A percentile compares a stretch with the other conserved stretches of the same genome.
phyloP scores from a whole-genome alignment of 2,888 invertebrate genomes.

The Diaprepes abbreviatus region DNA sequence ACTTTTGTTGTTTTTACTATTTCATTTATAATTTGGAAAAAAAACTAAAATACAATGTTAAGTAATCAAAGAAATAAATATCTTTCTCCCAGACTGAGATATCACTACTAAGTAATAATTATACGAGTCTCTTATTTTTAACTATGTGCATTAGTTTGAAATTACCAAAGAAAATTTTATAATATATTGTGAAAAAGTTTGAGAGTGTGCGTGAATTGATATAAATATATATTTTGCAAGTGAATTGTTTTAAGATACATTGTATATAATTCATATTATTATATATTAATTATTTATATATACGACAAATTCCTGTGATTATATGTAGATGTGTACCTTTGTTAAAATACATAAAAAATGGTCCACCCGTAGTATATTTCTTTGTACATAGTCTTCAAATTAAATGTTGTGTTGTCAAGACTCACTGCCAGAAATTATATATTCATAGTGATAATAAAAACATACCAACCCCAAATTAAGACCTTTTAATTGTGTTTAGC shows the following conservation, averaged over 20 bases:
- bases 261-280: slow-evolving; percentile 13
- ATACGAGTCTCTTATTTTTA: not conserved
- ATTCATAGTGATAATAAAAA: slow-evolving; percentile 27
- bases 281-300: slow-evolving; percentile 27
- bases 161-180: slow-evolving; percentile 14
- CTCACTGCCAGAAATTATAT: slow-evolving; percentile 63
- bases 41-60: too few species aligned
- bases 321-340: slow-evolving; percentile 28
- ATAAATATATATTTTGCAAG: slow-evolving; percentile 22
- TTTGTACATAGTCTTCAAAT: slow-evolving; percentile 19
- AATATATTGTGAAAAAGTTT: slow-evolving; percentile 1
- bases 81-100: not conserved
- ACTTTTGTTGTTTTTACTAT: too few species aligned
- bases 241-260: slow-evolving; percentile 23
- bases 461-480: slow-evolving; percentile 4
- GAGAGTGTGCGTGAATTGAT: slow-evolving; percentile 18
- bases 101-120: not conserved
- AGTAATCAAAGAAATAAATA: not conserved
- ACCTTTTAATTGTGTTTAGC: not conserved
- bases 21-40: too few species aligned
- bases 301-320: slow-evolving; percentile 35
- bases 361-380: slow-evolving; percentile 1
- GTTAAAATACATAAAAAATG: slow-evolving; percentile 18
- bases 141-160: not conserved
- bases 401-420: slow-evolving; percentile 66